Evolutionary conservation across 2,797 vertebrate species (phyloP).

Genomic region (Parambassis ranga): DNA sequence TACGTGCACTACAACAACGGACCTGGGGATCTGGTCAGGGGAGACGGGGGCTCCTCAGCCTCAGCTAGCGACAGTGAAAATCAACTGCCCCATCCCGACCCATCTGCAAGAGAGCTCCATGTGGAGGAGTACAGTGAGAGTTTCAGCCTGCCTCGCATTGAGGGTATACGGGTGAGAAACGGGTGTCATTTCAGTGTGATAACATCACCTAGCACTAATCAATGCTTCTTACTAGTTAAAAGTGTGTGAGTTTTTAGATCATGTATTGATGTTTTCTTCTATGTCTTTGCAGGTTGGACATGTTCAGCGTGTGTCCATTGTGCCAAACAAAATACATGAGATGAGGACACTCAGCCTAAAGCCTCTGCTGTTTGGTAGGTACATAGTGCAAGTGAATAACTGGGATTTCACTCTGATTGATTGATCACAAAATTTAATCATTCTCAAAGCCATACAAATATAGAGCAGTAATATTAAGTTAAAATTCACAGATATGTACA

Average conservation of each 20-base stretch:
- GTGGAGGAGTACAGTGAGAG: constrained; percentile 44
- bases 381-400: not conserved
- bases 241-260: not conserved
- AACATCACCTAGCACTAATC: no score
- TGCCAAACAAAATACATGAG: constrained; percentile 79
- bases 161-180: constrained; percentile 89
- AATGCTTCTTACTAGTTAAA: not conserved
- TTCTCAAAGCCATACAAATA: constrained; percentile 57
- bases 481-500: constrained; percentile 68
- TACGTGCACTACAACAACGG: constrained; percentile 94
- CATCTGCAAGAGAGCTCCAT: constrained; percentile 22
- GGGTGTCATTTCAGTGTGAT: not conserved
- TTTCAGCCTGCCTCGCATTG: constrained; percentile 84
- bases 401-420: no score
- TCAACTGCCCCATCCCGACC: constrained; percentile 21
- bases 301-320: constrained; percentile 85
- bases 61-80: constrained; percentile 17
- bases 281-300: constrained; percentile 74
- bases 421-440: not conserved
- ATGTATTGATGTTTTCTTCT: not conserved
- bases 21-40: constrained; percentile 53
- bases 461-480: constrained; percentile 53
- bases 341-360: constrained; percentile 93
- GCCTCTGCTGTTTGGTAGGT: constrained; percentile 81
- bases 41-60: constrained; percentile 19